These are phyloP conservation scores for Cryptocheilus praepositus DNA, from an alignment of 2,888 invertebrate genomes.

Conservation along the genomic window DNA sequence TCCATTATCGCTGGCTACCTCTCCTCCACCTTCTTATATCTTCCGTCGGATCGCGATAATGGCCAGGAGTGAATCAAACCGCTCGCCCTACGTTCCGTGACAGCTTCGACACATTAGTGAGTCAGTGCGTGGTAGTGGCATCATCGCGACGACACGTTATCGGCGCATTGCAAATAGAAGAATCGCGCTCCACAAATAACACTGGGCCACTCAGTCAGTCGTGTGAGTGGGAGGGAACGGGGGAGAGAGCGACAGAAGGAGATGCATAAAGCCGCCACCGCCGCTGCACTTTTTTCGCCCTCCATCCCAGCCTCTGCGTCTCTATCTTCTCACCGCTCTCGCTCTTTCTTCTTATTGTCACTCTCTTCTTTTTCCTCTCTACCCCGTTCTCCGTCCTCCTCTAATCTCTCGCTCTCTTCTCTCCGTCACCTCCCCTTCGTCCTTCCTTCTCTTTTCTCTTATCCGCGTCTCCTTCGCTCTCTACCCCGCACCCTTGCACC, in stretches of 20 bases:
- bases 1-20: no score
- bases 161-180: slow-evolving; percentile 45
- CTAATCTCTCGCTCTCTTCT: slow-evolving; percentile 2
- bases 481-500: slow-evolving; percentile 6
- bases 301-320: background rate
- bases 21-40: no score
- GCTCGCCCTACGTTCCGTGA: slow-evolving; percentile 45
- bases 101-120: slow-evolving; percentile 29
- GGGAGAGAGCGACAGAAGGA: background rate
- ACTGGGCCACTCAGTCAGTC: slow-evolving; percentile 48
- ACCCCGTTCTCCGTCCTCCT: background rate
- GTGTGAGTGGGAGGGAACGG: slow-evolving; percentile 22
- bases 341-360: slow-evolving; percentile 22
- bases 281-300: background rate
- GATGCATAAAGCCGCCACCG: background rate
- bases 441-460: background rate
- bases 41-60: no score
- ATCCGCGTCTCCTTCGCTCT: background rate
- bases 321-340: slow-evolving; percentile 9
- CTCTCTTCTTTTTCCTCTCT: no score
- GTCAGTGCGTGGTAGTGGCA: slow-evolving; percentile 32
- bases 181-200: slow-evolving; percentile 49
- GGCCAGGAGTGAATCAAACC: background rate
- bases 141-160: slow-evolving; percentile 52
- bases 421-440: background rate